Percentiles rank a stretch among this genome's conserved stretches.
Evolutionary conservation across 1,140 invertebrate species (phyloP).

Genomic region (Hestina assimilis): DNA sequence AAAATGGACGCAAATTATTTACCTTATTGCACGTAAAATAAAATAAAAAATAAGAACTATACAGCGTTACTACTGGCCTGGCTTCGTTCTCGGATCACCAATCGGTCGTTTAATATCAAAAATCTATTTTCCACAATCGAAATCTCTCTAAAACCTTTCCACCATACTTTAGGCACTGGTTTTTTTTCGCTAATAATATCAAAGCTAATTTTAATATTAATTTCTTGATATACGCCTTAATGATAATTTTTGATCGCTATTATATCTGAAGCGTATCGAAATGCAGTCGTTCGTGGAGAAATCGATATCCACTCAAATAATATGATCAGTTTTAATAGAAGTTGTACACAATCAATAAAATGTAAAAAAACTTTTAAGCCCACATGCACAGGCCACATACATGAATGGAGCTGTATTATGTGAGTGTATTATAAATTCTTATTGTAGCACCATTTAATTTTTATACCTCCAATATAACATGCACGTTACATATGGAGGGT

Average conservation of each 20-base stretch:
- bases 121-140: conserved; percentile 30
- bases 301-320: not conserved
- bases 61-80: conserved; percentile 50
- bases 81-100: conserved; percentile 30
- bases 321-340: no score
- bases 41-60: conserved; percentile 38
- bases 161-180: conserved; percentile 65
- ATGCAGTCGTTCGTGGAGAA: conserved; percentile 9
- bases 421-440: no score
- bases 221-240: conserved; percentile 61
- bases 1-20: conserved; percentile 73
- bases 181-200: conserved; percentile 64
- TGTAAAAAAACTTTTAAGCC: no score
- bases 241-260: conserved; percentile 37
- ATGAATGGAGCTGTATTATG: no score
- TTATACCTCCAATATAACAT: no score
- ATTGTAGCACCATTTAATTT: no score
- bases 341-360: no score
- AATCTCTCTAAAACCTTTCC: conserved; percentile 49
- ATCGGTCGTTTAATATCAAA: conserved; percentile 24
- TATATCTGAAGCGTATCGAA: not conserved
- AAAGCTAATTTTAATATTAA: conserved; percentile 66
- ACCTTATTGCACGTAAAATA: conserved; percentile 67
- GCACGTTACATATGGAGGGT: no score
- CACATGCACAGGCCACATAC: no score